Base-by-base conservation (phyloP, 2,888 invertebrate species). In the Eristalis pertinax region DNA sequence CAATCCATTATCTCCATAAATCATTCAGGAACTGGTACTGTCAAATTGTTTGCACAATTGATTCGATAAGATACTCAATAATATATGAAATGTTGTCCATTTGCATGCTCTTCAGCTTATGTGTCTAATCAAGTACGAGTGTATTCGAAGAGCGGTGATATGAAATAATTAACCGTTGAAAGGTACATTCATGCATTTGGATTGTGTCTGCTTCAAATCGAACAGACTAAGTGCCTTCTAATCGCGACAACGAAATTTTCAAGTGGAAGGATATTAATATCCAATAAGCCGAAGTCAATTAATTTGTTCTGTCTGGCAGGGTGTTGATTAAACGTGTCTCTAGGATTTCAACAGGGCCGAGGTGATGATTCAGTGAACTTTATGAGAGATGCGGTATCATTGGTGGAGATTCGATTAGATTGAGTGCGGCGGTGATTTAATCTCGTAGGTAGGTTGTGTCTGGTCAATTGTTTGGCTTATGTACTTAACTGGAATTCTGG, bases 251-350 rank as follows among this genome's bases (percentile, higher is more conserved):
- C 50, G 50, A 50, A 50, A 50, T 72, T 72, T 15, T 72, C 24
- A 73, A 64, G 63, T 63, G 73, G 43, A 73, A 26, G 24, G 26
- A 62, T 62, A 72, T 72, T 43, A 72, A 62, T 72, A 19, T 26
- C 26, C 15, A 43, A 72, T 72, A n/a, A 62, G 29, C 43, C 26
- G 60, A 41, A 62, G 62, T 60, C 62, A 41, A 41, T 41, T 62
- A 26, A 72, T 41, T 38, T 19, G 38, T 60, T 58, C 50, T 1
- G 5, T 4, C 50, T 50, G 50, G 10, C 50, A 19, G 8, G 50
- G 19, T 50, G 19, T 50, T 50, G 19, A 50, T 50, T 50, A 19
- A 19, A 50, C 50, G n/a, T 50, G 50, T 19, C n/a, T 50, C 50
- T 8, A 2, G 19, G 50, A 19, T 50, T 50, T 50, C 50, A 19